Percentiles rank a stretch among this genome's conserved stretches.
These are phyloP conservation scores for Tapirus terrestris DNA, from an alignment of 2,113 vertebrate genomes.

Conservation along the genomic window DNA sequence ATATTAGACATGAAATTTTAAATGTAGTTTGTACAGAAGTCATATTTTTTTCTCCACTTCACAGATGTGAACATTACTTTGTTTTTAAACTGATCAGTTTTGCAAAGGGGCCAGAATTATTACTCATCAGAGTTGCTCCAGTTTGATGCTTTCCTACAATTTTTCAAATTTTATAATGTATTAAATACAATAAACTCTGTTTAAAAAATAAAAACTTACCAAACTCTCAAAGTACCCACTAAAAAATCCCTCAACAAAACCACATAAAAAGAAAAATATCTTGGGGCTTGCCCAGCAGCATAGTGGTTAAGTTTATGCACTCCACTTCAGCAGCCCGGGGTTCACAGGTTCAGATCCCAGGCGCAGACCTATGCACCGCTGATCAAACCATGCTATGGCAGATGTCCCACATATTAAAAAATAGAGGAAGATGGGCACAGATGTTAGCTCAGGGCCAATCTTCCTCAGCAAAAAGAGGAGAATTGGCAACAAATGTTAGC, in stretches of 20 bases:
- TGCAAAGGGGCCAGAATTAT: constrained; percentile 88
- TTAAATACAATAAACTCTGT: constrained; percentile 90
- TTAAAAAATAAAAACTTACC: constrained; percentile 81
- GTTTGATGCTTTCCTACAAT: constrained; percentile 90
- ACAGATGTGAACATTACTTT: constrained; percentile 85
- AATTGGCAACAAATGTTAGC: too few relatives aligned
- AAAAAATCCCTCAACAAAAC: background rate
- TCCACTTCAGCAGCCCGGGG: too few relatives aligned
- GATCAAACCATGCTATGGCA: too few relatives aligned
- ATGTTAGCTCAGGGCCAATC: too few relatives aligned
- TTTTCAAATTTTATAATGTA: constrained; percentile 91
- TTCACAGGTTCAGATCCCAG: too few relatives aligned
- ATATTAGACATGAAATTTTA: constrained; percentile 72
- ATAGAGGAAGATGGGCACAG: too few relatives aligned
- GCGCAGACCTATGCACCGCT: too few relatives aligned
- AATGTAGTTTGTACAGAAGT: constrained; percentile 85
- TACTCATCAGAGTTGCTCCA: constrained; percentile 87
- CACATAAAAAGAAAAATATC: background rate
- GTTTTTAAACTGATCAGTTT: constrained; percentile 83
- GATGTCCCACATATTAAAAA: too few relatives aligned
- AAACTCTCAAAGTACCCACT: background rate
- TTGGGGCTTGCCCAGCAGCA: background rate
- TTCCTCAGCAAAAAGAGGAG: too few relatives aligned
- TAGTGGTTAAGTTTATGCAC: too few relatives aligned
- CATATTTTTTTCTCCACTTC: constrained; percentile 83